phyloP scores from a whole-genome alignment of 2,113 vertebrate species.

The Psittacara wagleri region DNA sequence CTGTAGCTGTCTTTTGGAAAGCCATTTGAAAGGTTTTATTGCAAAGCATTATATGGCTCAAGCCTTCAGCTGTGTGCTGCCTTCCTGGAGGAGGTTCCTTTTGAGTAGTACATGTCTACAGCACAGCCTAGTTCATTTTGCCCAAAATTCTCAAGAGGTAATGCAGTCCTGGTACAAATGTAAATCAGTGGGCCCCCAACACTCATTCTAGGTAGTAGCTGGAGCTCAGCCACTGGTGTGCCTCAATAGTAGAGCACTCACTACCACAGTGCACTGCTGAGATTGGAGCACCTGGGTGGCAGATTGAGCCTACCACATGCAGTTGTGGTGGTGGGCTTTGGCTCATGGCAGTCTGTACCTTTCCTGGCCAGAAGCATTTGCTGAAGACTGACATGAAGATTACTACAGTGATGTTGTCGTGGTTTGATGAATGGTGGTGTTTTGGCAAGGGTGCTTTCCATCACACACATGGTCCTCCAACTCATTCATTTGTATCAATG shows the following conservation, averaged over 20 bases:
- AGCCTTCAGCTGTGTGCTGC: not conserved
- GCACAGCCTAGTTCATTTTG: not conserved
- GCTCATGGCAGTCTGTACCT: not conserved
- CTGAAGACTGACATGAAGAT: slow-evolving; percentile 5
- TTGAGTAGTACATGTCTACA: not conserved
- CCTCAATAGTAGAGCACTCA: not conserved
- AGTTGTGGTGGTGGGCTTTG: not conserved
- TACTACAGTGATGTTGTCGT: not conserved
- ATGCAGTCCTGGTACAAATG: not conserved
- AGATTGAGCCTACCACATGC: not conserved
- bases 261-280: not conserved
- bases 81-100: not conserved
- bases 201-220: not conserved
- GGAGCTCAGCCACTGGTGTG: not conserved
- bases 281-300: not conserved
- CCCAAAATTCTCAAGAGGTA: not conserved
- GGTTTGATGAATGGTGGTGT: slow-evolving; percentile 22
- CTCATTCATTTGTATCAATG: not conserved
- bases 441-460: not conserved
- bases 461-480: not conserved
- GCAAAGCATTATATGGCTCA: not conserved
- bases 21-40: not conserved
- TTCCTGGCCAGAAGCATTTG: slow-evolving; percentile 5
- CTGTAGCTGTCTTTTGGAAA: not conserved
- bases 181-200: not conserved